Percentiles rank a stretch among this genome's conserved stretches.
Evolutionary conservation across 2,113 vertebrate genomes (phyloP).

Genomic region (Dendrocopos noguchii): DNA sequence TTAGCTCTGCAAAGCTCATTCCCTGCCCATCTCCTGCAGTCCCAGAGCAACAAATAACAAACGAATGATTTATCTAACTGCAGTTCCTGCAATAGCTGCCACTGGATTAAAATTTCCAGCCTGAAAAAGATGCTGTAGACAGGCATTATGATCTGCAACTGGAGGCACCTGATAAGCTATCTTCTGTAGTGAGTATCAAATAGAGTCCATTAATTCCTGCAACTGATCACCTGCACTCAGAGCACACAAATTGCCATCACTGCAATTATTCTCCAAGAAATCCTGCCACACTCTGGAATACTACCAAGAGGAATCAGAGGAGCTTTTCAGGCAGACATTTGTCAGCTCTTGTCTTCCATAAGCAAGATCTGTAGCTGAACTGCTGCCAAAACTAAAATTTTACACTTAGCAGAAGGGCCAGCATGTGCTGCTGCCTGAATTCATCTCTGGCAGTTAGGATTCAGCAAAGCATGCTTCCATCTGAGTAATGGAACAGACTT

Average conservation of each 20-base stretch:
- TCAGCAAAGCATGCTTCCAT: not conserved
- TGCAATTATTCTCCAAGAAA: not conserved
- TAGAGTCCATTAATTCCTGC: not conserved
- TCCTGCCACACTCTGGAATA: conserved; percentile 1
- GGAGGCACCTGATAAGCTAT: not conserved
- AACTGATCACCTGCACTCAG: not conserved
- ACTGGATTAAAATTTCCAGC: not conserved
- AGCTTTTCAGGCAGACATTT: conserved; percentile 28
- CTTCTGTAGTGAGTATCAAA: not conserved
- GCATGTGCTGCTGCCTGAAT: not conserved
- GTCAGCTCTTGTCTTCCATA: conserved; percentile 9
- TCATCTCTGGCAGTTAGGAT: not conserved
- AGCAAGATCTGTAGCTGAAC: conserved; percentile 19
- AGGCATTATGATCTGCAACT: not conserved
- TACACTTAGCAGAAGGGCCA: conserved; percentile 15
- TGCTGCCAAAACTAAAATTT: conserved; percentile 21
- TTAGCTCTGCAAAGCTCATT: not conserved
- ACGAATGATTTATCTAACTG: not conserved
- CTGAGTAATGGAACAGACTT: not conserved
- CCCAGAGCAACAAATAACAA: not conserved
- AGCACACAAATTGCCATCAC: not conserved
- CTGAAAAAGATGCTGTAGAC: not conserved
- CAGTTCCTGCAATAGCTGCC: not conserved
- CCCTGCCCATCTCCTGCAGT: not conserved
- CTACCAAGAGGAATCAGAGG: not conserved